Evolutionary conservation across 2,113 vertebrate genomes (phyloP).

Genomic region (Amazona vittata): DNA sequence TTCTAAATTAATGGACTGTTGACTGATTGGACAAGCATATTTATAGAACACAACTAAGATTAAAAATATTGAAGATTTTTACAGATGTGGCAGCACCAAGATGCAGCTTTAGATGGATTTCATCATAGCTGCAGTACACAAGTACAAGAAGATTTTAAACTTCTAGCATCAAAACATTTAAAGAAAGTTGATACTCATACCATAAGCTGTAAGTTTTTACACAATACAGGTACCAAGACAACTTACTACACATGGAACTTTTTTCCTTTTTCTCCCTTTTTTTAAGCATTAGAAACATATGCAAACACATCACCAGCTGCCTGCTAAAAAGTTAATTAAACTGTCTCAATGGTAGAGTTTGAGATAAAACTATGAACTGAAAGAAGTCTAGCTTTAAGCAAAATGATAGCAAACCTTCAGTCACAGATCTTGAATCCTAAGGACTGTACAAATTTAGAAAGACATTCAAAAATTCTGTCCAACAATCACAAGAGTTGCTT

Average conservation of each 20-base stretch:
- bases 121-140: background rate
- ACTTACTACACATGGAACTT: background rate
- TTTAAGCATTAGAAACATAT: background rate
- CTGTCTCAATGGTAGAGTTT: fast-evolving
- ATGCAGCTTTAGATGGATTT: background rate
- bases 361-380: background rate
- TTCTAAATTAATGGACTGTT: background rate
- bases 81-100: background rate
- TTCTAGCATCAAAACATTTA: background rate
- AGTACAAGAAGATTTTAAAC: background rate
- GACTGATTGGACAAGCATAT: background rate
- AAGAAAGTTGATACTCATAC: background rate
- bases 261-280: too few relatives aligned
- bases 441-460: background rate
- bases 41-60: background rate
- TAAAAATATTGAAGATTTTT: background rate
- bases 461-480: background rate
- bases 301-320: background rate
- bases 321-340: background rate
- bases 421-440: background rate
- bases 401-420: background rate
- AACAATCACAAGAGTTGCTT: background rate
- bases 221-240: background rate
- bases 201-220: background rate
- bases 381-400: background rate